Conservation (phyloP, 37 sponge, comb jelly and placozoan species). For the Axinella damicornis region DNA sequence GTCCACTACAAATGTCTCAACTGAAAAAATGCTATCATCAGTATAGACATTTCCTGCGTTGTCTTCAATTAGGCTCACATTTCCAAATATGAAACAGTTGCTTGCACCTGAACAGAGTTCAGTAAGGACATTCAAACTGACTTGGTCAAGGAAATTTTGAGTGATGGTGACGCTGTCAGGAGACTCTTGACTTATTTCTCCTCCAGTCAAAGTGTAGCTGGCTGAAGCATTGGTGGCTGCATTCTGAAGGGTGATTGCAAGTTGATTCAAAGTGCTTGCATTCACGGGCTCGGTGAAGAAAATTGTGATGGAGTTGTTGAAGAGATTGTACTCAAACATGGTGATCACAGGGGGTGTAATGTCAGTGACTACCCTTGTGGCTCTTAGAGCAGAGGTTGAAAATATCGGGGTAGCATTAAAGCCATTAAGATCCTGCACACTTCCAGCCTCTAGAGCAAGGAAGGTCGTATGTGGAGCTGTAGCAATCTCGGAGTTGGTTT, state of each 20-base stretch:
- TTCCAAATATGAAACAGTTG: slow-evolving; percentile 64
- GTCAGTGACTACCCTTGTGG: slow-evolving; percentile 56
- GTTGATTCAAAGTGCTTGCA: slow-evolving; percentile 46
- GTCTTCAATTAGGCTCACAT: slow-evolving; percentile 57
- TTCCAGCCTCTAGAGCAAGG: slow-evolving; percentile 57
- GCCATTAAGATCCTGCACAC: slow-evolving; percentile 70
- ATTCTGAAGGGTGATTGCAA: slow-evolving; percentile 59
- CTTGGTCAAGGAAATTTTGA: slow-evolving; percentile 41
- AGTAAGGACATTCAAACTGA: slow-evolving; percentile 35
- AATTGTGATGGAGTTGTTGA: slow-evolving; percentile 78
- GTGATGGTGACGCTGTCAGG: slow-evolving; percentile 35
- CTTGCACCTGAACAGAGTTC: slow-evolving; percentile 63
- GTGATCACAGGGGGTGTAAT: slow-evolving; percentile 63
- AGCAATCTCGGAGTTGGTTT: slow-evolving; percentile 61
- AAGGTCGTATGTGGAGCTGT: slow-evolving; percentile 60
- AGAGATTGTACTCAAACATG: slow-evolving; percentile 68
- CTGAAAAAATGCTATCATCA: slow-evolving; percentile 25
- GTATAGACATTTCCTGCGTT: slow-evolving; percentile 56
- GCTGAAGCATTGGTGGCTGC: slow-evolving; percentile 8
- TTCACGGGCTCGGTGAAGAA: slow-evolving; percentile 82
- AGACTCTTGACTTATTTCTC: slow-evolving; percentile 13
- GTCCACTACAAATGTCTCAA: slow-evolving; percentile 56
- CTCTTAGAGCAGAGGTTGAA: slow-evolving; percentile 64
- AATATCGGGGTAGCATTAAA: slow-evolving; percentile 70
- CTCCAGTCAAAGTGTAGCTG: slow-evolving; percentile 63